phyloP scores from a whole-genome alignment of 1,140 invertebrate genomes.

The Drosophila punjabiensis region DNA sequence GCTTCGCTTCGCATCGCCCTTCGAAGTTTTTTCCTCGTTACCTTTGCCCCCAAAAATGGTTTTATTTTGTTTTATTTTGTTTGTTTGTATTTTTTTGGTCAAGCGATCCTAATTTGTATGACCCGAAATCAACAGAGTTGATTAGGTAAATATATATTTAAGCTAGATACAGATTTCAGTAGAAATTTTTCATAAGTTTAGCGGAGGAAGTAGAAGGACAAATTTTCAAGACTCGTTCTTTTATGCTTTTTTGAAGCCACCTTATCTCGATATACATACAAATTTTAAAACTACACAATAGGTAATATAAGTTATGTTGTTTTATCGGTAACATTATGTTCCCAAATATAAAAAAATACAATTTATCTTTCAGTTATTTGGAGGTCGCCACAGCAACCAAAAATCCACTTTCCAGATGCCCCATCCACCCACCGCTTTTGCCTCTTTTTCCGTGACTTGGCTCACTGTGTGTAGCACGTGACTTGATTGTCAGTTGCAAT shows the following conservation, averaged over 20 bases:
- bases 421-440: not conserved
- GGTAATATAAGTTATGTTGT: not conserved
- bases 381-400: conserved; percentile 4
- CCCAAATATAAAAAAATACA: not conserved
- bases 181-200: not conserved
- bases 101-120: conserved; percentile 64
- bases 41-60: conserved; percentile 5
- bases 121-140: conserved; percentile 58
- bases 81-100: conserved; percentile 31
- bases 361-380: not conserved
- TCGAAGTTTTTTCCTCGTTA: conserved; percentile 32
- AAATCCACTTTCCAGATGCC: conserved; percentile 25
- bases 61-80: conserved; percentile 29
- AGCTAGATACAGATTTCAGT: conserved; percentile 2
- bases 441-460: conserved; percentile 30
- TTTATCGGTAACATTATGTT: not conserved
- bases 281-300: not conserved
- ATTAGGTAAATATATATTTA: conserved; percentile 55
- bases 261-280: too few species aligned
- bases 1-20: conserved; percentile 65
- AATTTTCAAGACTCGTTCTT: not conserved
- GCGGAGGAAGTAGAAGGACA: not conserved
- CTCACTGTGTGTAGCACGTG: conserved; percentile 66
- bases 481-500: conserved; percentile 84
- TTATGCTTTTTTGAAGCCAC: not conserved